Evolutionary conservation across 2,797 vertebrate genomes (phyloP).

Genomic region (Astyanax mexicanus): DNA sequence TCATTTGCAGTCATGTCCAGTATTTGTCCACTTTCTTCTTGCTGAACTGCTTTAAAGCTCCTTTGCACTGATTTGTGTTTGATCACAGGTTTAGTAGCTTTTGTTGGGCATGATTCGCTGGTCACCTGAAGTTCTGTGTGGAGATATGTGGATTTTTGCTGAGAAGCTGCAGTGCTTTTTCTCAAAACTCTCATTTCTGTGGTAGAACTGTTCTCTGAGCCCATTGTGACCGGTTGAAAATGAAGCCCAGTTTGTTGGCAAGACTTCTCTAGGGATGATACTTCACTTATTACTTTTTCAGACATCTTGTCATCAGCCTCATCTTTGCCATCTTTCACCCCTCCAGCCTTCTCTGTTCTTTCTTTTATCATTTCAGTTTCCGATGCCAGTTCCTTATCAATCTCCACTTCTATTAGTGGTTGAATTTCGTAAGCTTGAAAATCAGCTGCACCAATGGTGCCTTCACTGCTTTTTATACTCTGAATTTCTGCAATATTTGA

Average conservation of each 20-base stretch:
- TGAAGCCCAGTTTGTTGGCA: neutral
- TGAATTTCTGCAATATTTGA: slow-evolving; percentile 27
- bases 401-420: slow-evolving; percentile 50
- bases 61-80: neutral
- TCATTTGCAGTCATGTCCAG: neutral
- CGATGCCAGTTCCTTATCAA: slow-evolving; percentile 57
- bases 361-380: slow-evolving; percentile 50
- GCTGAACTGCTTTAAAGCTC: neutral
- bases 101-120: slow-evolving; percentile 6
- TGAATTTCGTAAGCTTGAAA: slow-evolving; percentile 32
- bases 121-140: neutral
- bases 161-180: slow-evolving; percentile 1
- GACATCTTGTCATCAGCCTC: slow-evolving; percentile 12
- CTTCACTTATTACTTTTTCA: slow-evolving; percentile 13
- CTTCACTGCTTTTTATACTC: slow-evolving; percentile 13
- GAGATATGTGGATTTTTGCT: neutral
- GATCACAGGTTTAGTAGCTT: slow-evolving; percentile 12
- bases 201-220: neutral
- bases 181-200: neutral
- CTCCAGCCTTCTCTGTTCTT: slow-evolving; percentile 14
- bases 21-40: neutral
- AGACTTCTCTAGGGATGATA: no score
- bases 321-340: neutral
- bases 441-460: slow-evolving; percentile 5
- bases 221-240: neutral